These are phyloP conservation scores for Ornithoptera priamus DNA, from an alignment of 2,888 invertebrate species.

Conservation along the genomic window DNA sequence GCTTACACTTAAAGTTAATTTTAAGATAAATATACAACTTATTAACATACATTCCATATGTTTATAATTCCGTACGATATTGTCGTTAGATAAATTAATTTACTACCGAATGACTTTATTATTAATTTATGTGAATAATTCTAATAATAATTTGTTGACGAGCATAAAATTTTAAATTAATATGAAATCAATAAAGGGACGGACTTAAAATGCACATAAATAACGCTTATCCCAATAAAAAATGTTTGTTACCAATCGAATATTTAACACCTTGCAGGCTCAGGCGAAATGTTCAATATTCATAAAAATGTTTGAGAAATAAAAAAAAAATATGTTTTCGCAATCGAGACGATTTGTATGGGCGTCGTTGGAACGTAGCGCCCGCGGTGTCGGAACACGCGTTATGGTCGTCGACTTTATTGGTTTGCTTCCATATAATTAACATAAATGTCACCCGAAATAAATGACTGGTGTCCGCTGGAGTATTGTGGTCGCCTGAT, in stretches of 20 bases:
- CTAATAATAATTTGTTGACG: not conserved
- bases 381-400: constrained; percentile 46
- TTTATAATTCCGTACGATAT: not conserved
- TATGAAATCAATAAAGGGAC: not conserved
- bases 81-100: not conserved
- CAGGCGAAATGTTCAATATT: constrained; percentile 33
- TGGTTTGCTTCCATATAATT: constrained; percentile 58
- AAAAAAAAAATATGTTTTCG: constrained; percentile 44
- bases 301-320: constrained; percentile 35
- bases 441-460: constrained; percentile 70
- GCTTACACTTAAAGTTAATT: constrained; percentile 11
- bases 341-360: constrained; percentile 39
- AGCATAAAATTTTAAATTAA: not conserved
- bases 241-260: constrained; percentile 26
- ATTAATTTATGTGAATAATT: not conserved
- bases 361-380: constrained; percentile 41
- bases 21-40: not conserved
- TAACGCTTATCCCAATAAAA: constrained; percentile 14
- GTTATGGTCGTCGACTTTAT: constrained; percentile 59
- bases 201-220: constrained; percentile 2
- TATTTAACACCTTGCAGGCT: constrained; percentile 30
- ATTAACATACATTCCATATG: not conserved
- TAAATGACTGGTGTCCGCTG: constrained; percentile 52
- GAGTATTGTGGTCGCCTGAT: constrained; percentile 21
- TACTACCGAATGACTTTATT: not conserved